A percentile compares a stretch with the other conserved stretches of the same genome.
Evolutionary conservation across 2,888 invertebrate genomes (phyloP).

Genomic region (Ferdinandea cuprea): DNA sequence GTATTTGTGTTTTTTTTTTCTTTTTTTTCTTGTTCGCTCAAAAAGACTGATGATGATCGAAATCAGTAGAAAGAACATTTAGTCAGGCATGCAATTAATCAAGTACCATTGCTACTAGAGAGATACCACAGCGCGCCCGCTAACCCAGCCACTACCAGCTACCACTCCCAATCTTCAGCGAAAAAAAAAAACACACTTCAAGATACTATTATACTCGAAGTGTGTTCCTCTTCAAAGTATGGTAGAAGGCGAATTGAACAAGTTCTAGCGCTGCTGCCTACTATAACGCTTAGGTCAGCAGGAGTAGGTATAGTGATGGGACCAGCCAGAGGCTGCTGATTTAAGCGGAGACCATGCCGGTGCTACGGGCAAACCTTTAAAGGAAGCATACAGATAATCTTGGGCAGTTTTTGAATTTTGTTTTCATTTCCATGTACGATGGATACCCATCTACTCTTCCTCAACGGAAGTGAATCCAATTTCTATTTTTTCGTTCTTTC

Average conservation of each 20-base stretch:
- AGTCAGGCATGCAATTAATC: slow-evolving; percentile 74
- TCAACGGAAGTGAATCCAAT: slow-evolving; percentile 67
- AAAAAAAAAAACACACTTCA: slow-evolving; percentile 14
- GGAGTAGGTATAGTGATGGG: background rate
- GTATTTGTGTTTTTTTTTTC: slow-evolving; percentile 24
- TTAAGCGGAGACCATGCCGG: background rate
- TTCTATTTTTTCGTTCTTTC: slow-evolving; percentile 29
- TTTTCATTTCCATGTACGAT: slow-evolving; percentile 71
- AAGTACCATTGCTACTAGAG: slow-evolving; percentile 56
- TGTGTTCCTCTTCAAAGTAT: slow-evolving; percentile 46
- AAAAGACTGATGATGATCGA: slow-evolving; percentile 74
- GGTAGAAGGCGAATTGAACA: slow-evolving; percentile 49
- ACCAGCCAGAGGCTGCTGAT: slow-evolving; percentile 38
- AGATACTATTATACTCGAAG: slow-evolving; percentile 39
- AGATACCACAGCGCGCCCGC: slow-evolving; percentile 15
- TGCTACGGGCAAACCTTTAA: slow-evolving; percentile 30
- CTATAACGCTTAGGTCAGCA: slow-evolving; percentile 49
- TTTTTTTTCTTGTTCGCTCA: slow-evolving; percentile 4
- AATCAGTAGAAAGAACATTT: slow-evolving; percentile 74
- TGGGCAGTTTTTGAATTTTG: slow-evolving; percentile 72
- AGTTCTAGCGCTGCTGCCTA: slow-evolving; percentile 49
- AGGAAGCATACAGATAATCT: slow-evolving; percentile 62
- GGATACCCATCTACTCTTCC: slow-evolving; percentile 18
- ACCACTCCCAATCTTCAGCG: slow-evolving; percentile 13
- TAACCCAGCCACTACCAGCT: slow-evolving; percentile 8